These are phyloP conservation scores for Hyles euphorbiae DNA, from an alignment of 1,140 invertebrate genomes.

Conservation along the genomic window DNA sequence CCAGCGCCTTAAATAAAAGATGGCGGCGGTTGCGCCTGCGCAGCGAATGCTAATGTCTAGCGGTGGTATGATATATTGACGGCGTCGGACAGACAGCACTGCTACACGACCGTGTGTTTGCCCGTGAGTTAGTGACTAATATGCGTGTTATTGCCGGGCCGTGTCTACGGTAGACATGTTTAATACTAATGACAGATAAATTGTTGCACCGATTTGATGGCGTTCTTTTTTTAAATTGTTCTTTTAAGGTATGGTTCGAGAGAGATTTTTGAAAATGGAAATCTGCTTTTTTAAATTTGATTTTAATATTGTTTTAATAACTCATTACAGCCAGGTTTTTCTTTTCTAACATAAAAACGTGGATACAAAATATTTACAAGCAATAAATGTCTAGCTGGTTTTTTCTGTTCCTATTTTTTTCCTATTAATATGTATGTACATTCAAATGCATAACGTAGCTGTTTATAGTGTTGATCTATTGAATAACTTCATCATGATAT, in stretches of 20 bases:
- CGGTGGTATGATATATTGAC: conserved; percentile 62
- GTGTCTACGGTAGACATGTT: conserved; percentile 35
- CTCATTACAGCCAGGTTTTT: too few species aligned
- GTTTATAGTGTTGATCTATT: too few species aligned
- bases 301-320: not conserved
- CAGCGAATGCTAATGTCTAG: conserved; percentile 54
- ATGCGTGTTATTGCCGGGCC: conserved; percentile 42
- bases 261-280: not conserved
- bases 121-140: conserved; percentile 33
- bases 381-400: too few species aligned
- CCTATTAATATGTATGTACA: too few species aligned
- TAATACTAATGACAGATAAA: not conserved
- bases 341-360: too few species aligned
- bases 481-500: too few species aligned
- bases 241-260: too few species aligned
- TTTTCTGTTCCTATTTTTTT: too few species aligned
- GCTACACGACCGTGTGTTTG: conserved; percentile 27
- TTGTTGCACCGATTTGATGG: too few species aligned
- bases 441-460: too few species aligned
- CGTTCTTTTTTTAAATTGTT: too few species aligned
- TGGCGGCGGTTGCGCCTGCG: conserved; percentile 17
- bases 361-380: too few species aligned
- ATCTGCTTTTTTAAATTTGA: not conserved
- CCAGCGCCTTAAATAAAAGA: not conserved
- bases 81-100: conserved; percentile 37